Evolutionary conservation across 2,888 invertebrate species (phyloP).

Genomic region (Cheilosia vernalis): DNA sequence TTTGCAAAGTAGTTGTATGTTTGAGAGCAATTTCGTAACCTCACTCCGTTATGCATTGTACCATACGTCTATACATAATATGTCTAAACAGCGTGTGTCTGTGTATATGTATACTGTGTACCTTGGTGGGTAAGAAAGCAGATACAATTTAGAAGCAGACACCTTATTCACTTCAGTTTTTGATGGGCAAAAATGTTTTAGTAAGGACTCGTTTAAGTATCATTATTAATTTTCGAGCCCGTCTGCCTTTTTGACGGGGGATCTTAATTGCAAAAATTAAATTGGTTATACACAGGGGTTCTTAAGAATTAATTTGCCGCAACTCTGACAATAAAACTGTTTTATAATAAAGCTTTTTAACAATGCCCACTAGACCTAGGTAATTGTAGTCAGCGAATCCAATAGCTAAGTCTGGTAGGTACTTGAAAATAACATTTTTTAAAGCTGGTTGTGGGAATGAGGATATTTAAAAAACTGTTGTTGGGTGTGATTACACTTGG

Average conservation of each 20-base stretch:
- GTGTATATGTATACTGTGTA: not conserved
- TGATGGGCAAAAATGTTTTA: slow-evolving; percentile 10
- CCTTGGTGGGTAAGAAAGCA: slow-evolving; percentile 7
- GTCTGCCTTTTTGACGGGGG: not conserved
- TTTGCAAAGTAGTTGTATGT: slow-evolving; percentile 40
- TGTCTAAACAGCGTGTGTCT: not conserved
- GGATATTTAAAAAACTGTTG: too few relatives aligned
- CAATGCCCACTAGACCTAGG: too few relatives aligned
- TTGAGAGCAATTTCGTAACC: slow-evolving; percentile 42
- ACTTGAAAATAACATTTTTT: too few relatives aligned
- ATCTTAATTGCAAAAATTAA: not conserved
- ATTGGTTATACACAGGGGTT: not conserved
- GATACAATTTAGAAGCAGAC: slow-evolving; percentile 34
- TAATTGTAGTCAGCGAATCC: too few relatives aligned
- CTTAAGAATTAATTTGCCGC: not conserved
- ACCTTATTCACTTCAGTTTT: slow-evolving; percentile 24
- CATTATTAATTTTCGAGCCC: slow-evolving; percentile 20
- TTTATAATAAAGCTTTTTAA: too few relatives aligned
- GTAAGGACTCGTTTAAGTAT: slow-evolving; percentile 5
- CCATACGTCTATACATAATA: not conserved
- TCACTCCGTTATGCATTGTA: slow-evolving; percentile 18
- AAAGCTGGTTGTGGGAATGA: too few relatives aligned
- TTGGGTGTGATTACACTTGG: too few relatives aligned
- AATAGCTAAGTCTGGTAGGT: too few relatives aligned
- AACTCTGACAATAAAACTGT: not conserved